Percentiles rank a stretch among this genome's conserved stretches.
phyloP scores from a whole-genome alignment of 2,113 vertebrate genomes.

The Elephantulus edwardii region DNA sequence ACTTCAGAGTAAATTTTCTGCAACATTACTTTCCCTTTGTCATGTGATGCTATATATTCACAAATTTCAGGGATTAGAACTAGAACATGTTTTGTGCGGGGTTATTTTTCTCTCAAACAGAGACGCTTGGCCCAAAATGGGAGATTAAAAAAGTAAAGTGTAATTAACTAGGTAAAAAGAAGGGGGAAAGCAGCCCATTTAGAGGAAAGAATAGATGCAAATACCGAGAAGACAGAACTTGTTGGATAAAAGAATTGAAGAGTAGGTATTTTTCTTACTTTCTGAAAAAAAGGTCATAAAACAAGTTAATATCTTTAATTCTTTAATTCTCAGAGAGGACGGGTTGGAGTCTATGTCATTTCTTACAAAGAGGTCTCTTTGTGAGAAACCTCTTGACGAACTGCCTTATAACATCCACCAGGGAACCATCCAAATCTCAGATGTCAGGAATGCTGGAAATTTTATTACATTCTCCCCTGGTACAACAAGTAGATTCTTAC shows the following conservation, averaged over 20 bases:
- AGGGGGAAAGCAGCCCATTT: neutral
- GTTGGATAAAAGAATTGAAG: neutral
- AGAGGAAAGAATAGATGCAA: neutral
- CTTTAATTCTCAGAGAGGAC: neutral
- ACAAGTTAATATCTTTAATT: neutral
- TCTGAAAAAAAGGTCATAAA: neutral
- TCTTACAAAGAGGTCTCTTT: neutral
- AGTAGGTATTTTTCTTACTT: neutral
- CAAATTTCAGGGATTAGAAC: neutral
- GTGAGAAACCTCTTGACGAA: neutral
- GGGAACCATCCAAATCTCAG: neutral
- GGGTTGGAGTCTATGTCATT: neutral
- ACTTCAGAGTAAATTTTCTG: neutral
- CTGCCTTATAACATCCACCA: neutral
- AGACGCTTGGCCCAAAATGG: neutral
- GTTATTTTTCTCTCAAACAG: neutral
- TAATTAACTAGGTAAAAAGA: neutral
- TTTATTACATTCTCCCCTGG: neutral
- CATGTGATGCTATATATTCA: neutral
- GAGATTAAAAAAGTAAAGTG: neutral
- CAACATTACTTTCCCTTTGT: neutral
- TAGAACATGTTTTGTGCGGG: neutral
- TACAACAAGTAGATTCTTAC: neutral
- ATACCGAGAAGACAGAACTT: neutral
- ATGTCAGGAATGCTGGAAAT: neutral